Evolutionary conservation across 2,888 invertebrate species (phyloP).

Genomic region (Nephrotoma appendiculata): DNA sequence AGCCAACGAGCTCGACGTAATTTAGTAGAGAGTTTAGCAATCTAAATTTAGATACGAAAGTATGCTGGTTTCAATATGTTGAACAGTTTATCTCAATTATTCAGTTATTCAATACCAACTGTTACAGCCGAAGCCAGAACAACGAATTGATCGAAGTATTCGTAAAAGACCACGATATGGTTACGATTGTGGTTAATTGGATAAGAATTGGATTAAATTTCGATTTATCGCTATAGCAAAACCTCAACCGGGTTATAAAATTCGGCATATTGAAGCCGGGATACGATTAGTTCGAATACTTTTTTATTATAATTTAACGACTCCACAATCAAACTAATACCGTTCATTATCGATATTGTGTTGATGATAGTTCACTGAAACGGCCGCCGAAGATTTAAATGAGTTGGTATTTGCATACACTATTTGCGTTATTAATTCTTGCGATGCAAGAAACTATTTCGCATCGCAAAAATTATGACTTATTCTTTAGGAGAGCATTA

Average conservation of each 20-base stretch:
- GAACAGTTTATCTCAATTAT: constrained; percentile 41
- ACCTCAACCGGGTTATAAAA: constrained; percentile 78
- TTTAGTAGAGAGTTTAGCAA: constrained; percentile 32
- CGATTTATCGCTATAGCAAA: constrained; percentile 69
- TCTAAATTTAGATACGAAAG: constrained; percentile 46
- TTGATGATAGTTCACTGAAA: no score
- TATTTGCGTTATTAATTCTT: no score
- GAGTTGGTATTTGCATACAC: no score
- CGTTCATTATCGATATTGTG: no score
- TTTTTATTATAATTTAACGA: constrained; percentile 31
- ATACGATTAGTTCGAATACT: constrained; percentile 67
- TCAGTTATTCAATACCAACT: constrained; percentile 18
- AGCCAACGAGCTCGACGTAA: constrained; percentile 23
- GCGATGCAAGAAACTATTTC: no score
- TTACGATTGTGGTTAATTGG: constrained; percentile 28
- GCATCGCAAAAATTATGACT: no score
- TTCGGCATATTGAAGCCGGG: constrained; percentile 88
- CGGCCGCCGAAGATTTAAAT: no score
- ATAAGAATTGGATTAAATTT: constrained; percentile 67
- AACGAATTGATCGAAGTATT: background rate
- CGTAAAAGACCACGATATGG: constrained; percentile 12
- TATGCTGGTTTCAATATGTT: constrained; percentile 57
- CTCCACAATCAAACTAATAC: no score
- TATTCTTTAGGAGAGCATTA: no score
- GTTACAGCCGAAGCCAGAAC: background rate